Evolutionary conservation across 1,140 invertebrate genomes (phyloP), one percentile per base, ranked within the genome.

Genomic region (Oncopodura yosiiana): DNA sequence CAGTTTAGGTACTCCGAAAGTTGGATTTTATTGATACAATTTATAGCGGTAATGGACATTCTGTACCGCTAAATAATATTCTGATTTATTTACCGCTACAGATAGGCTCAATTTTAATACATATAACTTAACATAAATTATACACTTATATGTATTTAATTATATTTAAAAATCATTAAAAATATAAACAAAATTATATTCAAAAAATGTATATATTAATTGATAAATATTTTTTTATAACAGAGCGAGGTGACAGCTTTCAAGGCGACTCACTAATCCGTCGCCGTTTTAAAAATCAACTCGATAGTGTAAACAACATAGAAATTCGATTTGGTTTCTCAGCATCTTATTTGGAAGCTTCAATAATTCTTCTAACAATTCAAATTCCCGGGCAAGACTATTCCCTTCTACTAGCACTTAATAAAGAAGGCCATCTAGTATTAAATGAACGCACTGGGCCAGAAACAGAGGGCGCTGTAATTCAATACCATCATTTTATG

Each of bases 191-290:
- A n/a, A n/a, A n/a, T n/a, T n/a, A n/a, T n/a, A n/a, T n/a, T 56
- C 29, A 5, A 26, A 12, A 9, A n/a, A n/a, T n/a, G n/a, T n/a
- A n/a, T n/a, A n/a, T n/a, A n/a, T n/a, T n/a, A 46, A 24, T 9
- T 53, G 19, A n/a, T 16, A 24, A 42, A 32, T 9, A 43, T 46
- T 39, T 32, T 23, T 44, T 42, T 46, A 78, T 68, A 73, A n/a
- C 77, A 74, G 87, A 91, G 68, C 87, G 87, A 68, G 87, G 87
- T 3, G 86, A 86, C 1, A 84, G 85, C 65, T 93, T 93, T 64
- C 84, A 84, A 60, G 88, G 87, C 0, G 83, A 89, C 63, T 87
- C 86, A 18, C 81, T 83, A 46, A 69, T 91, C 26, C 81, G 83
- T 64, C 74, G 86, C 30, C 82, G 83, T 65, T 88, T 86, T 65